These are phyloP conservation scores for Cephus sareptanus DNA, from an alignment of 2,888 invertebrate species.

Conservation along the genomic window DNA sequence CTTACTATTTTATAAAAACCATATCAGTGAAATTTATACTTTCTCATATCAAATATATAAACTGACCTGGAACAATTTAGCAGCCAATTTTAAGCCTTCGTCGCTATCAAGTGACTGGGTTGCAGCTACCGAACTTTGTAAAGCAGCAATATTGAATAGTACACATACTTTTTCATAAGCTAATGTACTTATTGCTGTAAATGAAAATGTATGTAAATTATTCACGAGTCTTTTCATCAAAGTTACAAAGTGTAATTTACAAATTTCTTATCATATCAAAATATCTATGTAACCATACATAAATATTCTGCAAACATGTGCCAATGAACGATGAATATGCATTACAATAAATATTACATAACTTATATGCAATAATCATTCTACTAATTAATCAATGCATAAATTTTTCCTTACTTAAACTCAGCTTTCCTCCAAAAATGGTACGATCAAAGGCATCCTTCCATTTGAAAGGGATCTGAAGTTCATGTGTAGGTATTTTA, in stretches of 20 bases:
- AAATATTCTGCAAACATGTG: no score
- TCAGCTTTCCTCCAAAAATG: constrained; percentile 91
- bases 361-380: neutral
- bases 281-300: no score
- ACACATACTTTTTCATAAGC: constrained; percentile 95
- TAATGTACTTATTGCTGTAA: constrained; percentile 85
- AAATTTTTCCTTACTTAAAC: constrained; percentile 78
- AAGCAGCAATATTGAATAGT: constrained; percentile 94
- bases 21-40: neutral
- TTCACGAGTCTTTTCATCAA: neutral
- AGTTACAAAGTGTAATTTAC: no score
- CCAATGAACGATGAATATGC: no score
- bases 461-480: constrained; percentile 98
- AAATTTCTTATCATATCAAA: no score
- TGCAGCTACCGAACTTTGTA: constrained; percentile 90
- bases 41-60: neutral
- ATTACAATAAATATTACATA: neutral
- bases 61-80: constrained; percentile 87
- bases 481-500: constrained; percentile 94
- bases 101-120: constrained; percentile 88
- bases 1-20: constrained; percentile 2
- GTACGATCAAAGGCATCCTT: constrained; percentile 98
- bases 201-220: constrained; percentile 6
- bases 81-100: constrained; percentile 92
- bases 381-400: no score